Conservation (phyloP, 2,888 invertebrate species). For the Panzeria rudis region DNA sequence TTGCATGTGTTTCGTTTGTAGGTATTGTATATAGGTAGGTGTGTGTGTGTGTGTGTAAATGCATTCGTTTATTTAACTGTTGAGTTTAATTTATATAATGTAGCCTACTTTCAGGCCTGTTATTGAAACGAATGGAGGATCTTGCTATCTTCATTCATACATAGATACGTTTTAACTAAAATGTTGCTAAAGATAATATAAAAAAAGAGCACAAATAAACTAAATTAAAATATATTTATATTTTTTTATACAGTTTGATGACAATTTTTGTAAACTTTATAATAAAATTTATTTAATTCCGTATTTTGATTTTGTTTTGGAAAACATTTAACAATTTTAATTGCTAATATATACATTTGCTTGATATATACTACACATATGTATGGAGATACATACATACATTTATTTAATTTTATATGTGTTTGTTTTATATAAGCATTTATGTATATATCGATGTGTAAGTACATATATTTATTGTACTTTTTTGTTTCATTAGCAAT, state of each 20-base stretch:
- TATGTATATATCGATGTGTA: not conserved
- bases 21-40: not conserved
- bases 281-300: constrained; percentile 46
- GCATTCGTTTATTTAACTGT: not conserved
- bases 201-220: constrained; percentile 25
- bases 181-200: not conserved
- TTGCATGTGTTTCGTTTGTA: constrained; percentile 3
- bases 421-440: no score
- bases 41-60: not conserved
- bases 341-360: constrained; percentile 60
- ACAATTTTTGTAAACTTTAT: constrained; percentile 39
- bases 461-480: not conserved
- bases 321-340: constrained; percentile 61
- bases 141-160: not conserved
- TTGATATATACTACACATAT: constrained; percentile 3
- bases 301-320: constrained; percentile 33
- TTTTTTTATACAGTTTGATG: constrained; percentile 48
- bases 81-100: constrained; percentile 57
- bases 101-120: constrained; percentile 61
- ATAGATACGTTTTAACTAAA: not conserved
- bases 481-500: constrained; percentile 28
- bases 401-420: no score
- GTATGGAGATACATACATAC: not conserved
- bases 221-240: constrained; percentile 45
- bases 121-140: not conserved